These are phyloP conservation scores for Poecilia picta DNA, from an alignment of 2,797 vertebrate genomes.

Conservation along the genomic window DNA sequence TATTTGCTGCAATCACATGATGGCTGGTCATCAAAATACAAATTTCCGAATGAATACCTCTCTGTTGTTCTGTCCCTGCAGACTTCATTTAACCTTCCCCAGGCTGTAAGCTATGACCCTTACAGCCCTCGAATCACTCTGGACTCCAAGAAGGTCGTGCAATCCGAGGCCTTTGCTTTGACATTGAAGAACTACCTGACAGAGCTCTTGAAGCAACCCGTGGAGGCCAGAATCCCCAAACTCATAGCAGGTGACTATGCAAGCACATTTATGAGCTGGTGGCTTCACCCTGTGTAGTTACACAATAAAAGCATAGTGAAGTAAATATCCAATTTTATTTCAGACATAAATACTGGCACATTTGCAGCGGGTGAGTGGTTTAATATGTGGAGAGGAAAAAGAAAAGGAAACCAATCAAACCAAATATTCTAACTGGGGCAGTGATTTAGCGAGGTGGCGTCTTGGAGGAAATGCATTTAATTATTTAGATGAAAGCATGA, in stretches of 20 bases:
- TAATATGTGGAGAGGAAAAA: not conserved
- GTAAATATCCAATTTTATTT: constrained; percentile 24
- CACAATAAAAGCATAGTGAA: constrained; percentile 7
- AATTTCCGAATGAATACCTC: not conserved
- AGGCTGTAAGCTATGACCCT: constrained; percentile 65
- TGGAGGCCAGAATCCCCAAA: constrained; percentile 56
- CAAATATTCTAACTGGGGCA: not conserved
- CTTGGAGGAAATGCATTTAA: not conserved
- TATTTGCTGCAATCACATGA: not conserved
- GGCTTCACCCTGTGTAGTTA: not conserved
- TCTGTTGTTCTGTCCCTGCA: constrained; percentile 34
- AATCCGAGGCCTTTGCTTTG: constrained; percentile 46
- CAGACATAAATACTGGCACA: constrained; percentile 23
- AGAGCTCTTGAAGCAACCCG: constrained; percentile 61
- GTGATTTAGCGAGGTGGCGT: not conserved
- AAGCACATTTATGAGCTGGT: not conserved
- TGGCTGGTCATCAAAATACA: not conserved
- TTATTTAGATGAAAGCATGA: not conserved
- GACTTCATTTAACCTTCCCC: constrained; percentile 70
- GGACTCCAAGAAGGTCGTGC: constrained; percentile 67
- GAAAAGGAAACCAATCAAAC: constrained; percentile 9
- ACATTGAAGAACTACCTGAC: constrained; percentile 66
- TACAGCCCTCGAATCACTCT: constrained; percentile 70
- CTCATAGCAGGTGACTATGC: constrained; percentile 60
- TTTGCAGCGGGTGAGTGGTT: constrained; percentile 35